Percentiles rank a stretch among this genome's conserved stretches.
These are phyloP conservation scores for Sebastes steindachneri DNA, from an alignment of 2,797 vertebrate species.

Conservation along the genomic window DNA sequence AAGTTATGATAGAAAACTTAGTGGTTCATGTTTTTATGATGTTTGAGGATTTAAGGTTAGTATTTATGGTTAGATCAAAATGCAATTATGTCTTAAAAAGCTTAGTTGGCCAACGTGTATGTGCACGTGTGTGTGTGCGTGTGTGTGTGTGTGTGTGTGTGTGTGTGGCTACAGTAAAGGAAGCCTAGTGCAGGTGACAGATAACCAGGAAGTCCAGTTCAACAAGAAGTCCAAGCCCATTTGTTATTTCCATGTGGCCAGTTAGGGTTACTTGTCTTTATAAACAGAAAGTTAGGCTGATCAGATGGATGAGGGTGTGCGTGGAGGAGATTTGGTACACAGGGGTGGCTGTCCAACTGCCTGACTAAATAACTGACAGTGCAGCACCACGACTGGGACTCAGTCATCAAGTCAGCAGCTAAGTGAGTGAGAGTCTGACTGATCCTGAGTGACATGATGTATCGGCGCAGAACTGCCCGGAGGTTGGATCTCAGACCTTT, in stretches of 20 bases:
- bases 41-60: constrained; percentile 11
- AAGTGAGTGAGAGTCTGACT: constrained; percentile 70
- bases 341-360: constrained; percentile 40
- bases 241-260: constrained; percentile 27
- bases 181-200: constrained; percentile 4
- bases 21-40: constrained; percentile 7
- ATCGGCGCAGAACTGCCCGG: constrained; percentile 49
- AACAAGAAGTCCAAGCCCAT: constrained; percentile 8
- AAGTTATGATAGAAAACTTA: constrained; percentile 2
- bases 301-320: constrained; percentile 38
- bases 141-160: not conserved
- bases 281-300: constrained; percentile 33
- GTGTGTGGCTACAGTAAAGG: not conserved
- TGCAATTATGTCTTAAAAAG: not conserved
- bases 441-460: constrained; percentile 69
- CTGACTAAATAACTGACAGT: constrained; percentile 65
- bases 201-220: not conserved
- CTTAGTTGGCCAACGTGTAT: not conserved
- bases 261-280: constrained; percentile 25
- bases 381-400: constrained; percentile 36
- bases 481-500: constrained; percentile 62
- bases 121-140: not conserved
- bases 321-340: constrained; percentile 41
- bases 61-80: constrained; percentile 22
- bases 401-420: constrained; percentile 65